Evolutionary conservation across 2,888 invertebrate species (phyloP).

Genomic region (Nasonovia ribisnigri): DNA sequence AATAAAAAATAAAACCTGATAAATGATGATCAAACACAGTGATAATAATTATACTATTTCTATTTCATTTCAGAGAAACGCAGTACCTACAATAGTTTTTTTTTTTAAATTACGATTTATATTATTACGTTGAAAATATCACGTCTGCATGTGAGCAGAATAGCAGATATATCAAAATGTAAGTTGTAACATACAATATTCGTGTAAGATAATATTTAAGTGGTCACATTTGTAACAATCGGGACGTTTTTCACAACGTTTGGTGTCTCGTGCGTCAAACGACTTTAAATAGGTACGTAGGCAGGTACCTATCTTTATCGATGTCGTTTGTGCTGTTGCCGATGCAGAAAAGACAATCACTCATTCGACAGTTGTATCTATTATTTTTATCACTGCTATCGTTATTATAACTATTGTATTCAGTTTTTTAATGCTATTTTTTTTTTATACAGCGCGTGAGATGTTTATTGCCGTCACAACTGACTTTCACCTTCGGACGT

Average conservation of each 20-base stretch:
- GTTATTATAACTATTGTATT: constrained; percentile 43
- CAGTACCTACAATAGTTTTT: neutral
- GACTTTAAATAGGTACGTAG: neutral
- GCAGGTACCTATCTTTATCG: neutral
- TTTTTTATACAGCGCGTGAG: constrained; percentile 8
- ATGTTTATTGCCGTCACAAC: constrained; percentile 54
- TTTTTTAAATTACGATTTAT: neutral
- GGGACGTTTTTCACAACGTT: neutral
- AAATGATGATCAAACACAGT: neutral
- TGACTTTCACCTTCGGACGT: constrained; percentile 64
- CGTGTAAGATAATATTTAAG: neutral
- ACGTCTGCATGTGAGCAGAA: neutral
- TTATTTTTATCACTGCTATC: constrained; percentile 54
- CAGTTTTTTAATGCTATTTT: constrained; percentile 30
- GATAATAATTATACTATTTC: neutral
- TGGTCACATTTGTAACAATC: constrained; percentile 34
- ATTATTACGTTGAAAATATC: neutral
- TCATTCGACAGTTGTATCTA: constrained; percentile 26
- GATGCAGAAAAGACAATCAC: constrained; percentile 30
- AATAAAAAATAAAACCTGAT: neutral
- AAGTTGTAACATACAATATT: neutral
- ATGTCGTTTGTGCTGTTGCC: neutral
- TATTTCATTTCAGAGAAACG: constrained; percentile 17
- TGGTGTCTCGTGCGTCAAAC: neutral
- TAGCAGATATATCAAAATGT: neutral